phyloP scores from a whole-genome alignment of 2,797 vertebrate genomes.

The Choloepus didactylus region DNA sequence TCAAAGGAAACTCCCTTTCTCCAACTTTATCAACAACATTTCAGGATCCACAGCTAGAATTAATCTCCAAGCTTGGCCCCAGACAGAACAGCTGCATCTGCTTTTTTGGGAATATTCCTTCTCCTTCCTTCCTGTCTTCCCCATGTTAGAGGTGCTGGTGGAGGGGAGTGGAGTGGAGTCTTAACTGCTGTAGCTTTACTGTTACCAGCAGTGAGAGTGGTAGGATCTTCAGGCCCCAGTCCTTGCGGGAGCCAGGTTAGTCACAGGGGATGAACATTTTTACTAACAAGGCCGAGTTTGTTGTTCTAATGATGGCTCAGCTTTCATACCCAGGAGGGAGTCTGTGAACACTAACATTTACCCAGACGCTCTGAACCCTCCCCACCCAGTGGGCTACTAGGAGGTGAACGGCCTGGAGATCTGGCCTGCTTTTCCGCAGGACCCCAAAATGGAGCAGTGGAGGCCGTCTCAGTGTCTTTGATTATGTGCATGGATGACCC shows the following conservation, averaged over 20 bases:
- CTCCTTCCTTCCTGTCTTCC: neutral
- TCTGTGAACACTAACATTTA: neutral
- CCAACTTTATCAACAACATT: neutral
- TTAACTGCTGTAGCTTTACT: neutral
- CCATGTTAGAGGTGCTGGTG: neutral
- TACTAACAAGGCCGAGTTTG: neutral
- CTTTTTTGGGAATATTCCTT: neutral
- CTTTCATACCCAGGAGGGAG: neutral
- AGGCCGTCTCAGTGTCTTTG: neutral
- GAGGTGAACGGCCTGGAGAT: neutral
- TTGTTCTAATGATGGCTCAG: neutral
- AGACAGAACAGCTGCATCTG: neutral
- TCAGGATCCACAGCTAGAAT: neutral
- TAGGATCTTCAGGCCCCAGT: neutral
- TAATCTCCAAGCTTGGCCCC: neutral
- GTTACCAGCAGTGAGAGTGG: neutral
- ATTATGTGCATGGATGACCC: constrained; percentile 59
- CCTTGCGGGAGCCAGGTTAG: neutral
- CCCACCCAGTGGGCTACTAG: neutral
- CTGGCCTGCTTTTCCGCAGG: neutral
- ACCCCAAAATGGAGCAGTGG: neutral
- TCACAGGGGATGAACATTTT: neutral
- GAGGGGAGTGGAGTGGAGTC: neutral
- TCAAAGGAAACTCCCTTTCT: neutral
- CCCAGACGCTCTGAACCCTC: neutral